phyloP scores from a whole-genome alignment of 2,113 vertebrate species.

The Tringa solitaria region DNA sequence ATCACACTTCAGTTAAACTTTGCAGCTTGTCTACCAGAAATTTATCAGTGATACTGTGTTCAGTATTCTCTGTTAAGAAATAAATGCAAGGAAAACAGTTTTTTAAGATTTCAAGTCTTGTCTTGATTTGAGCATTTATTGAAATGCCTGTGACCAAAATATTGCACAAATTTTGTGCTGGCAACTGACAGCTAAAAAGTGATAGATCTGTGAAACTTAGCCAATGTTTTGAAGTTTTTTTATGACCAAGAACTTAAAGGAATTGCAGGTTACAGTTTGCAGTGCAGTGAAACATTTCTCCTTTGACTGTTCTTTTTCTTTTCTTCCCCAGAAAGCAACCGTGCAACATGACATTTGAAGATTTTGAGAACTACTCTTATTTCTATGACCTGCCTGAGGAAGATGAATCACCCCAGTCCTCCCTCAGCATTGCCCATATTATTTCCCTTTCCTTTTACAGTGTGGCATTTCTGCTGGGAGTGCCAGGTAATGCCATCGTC shows the following conservation, averaged over 20 bases:
- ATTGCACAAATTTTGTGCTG: not conserved
- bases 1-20: not conserved
- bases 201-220: not conserved
- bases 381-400: constrained; percentile 62
- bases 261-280: not conserved
- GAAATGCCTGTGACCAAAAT: not conserved
- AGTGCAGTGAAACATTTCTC: not conserved
- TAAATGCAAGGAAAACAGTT: not conserved
- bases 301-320: not conserved
- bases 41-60: not conserved
- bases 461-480: constrained; percentile 84
- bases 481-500: constrained; percentile 89
- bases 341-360: constrained; percentile 67
- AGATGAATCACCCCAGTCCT: constrained; percentile 44
- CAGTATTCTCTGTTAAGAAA: not conserved
- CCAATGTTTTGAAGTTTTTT: not conserved
- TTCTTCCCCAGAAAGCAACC: constrained; percentile 16
- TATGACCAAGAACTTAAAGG: not conserved
- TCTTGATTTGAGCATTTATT: not conserved
- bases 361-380: constrained; percentile 75
- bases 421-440: constrained; percentile 79
- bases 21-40: not conserved
- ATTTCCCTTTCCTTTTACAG: constrained; percentile 86
- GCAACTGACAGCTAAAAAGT: not conserved
- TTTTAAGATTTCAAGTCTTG: not conserved